Percentiles rank a stretch among this genome's conserved stretches.
phyloP scores from a whole-genome alignment of 2,888 invertebrate species.

The Patella caerulea region DNA sequence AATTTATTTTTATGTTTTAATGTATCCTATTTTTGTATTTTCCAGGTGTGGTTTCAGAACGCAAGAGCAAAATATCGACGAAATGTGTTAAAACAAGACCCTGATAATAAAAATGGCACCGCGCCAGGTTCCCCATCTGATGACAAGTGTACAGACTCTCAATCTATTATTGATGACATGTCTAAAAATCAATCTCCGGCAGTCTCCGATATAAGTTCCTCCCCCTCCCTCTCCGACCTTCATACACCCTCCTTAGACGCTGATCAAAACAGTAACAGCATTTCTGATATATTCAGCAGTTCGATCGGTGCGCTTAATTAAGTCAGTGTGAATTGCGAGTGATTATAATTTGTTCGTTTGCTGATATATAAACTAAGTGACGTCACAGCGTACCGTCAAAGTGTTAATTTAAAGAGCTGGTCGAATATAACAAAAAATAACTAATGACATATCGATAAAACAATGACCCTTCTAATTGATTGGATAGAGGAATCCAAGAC shows the following conservation, averaged over 20 bases:
- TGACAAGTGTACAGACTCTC: slow-evolving; percentile 41
- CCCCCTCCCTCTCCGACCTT: slow-evolving; percentile 61
- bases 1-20: slow-evolving; percentile 5
- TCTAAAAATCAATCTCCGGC: slow-evolving; percentile 61
- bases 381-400: too few species aligned
- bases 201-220: slow-evolving; percentile 65
- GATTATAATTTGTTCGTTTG: background rate
- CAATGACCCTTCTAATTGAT: too few species aligned
- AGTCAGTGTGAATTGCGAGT: background rate
- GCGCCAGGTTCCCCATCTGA: slow-evolving; percentile 28
- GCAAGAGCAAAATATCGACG: slow-evolving; percentile 98
- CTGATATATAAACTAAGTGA: too few species aligned
- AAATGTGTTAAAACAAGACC: slow-evolving; percentile 77
- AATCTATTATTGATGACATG: slow-evolving; percentile 46
- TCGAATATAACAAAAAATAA: too few species aligned
- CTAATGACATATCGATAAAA: too few species aligned
- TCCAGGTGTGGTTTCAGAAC: slow-evolving; percentile 99
- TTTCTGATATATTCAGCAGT: slow-evolving; percentile 63
- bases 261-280: slow-evolving; percentile 56
- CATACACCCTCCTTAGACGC: slow-evolving; percentile 57
- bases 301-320: slow-evolving; percentile 56
- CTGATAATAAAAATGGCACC: slow-evolving; percentile 37
- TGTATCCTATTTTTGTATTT: slow-evolving; percentile 21
- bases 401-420: too few species aligned
- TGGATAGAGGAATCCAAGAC: too few species aligned